Base-by-base conservation (phyloP, 2,113 vertebrate genomes). In the Hippoglossus stenolepis region DNA sequence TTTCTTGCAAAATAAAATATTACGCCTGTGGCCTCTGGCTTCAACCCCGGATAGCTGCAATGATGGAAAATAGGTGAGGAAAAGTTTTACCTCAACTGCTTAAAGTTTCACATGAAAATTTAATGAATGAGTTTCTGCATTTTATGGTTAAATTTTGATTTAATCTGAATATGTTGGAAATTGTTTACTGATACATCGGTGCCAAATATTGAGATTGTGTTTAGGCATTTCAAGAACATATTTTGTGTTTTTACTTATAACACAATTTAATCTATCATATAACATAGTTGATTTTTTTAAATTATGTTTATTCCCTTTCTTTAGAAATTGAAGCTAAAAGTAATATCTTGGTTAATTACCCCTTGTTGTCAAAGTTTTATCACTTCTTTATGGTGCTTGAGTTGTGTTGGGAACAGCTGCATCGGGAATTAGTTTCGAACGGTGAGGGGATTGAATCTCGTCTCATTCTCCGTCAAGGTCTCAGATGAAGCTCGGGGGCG, bases 391-490 rank as follows among this genome's bases (percentile, higher is more conserved):
- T 21, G 38, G 5, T 28, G 56, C 26, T 40, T 38, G 23, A 24
- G 59, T 57, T 10, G 2, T 26, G 60, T 15, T 63, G 60, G 28
- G 21, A 51, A 65, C 62, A 17, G 9, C 28, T 10, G 65, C 20
- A 18, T 59, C 18, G 4, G 54, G 21, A 67, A 71, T 43, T 21
- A 40, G 77, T 83, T 76, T 57, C n/a, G 13, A 77, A 40, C 21
- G 47, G 38, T 10, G 12, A 21, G 31, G 59, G 14, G 31, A 64
- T 75, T 49, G 75, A 45, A 51, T 35, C 80, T 53, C 11, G 28
- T 75, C 65, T 51, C 45, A 13, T 79, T 51, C n/a, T 75, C 6
- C 45, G 31, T 76, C 75, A 69, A 73, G 74, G 66, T 73, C 59
- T 86, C 12, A 35, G 65, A 38, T 5, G 23, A 45, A 70, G 65